Base-by-base conservation (phyloP, 2,113 vertebrate species). In the Neotoma lepida region DNA sequence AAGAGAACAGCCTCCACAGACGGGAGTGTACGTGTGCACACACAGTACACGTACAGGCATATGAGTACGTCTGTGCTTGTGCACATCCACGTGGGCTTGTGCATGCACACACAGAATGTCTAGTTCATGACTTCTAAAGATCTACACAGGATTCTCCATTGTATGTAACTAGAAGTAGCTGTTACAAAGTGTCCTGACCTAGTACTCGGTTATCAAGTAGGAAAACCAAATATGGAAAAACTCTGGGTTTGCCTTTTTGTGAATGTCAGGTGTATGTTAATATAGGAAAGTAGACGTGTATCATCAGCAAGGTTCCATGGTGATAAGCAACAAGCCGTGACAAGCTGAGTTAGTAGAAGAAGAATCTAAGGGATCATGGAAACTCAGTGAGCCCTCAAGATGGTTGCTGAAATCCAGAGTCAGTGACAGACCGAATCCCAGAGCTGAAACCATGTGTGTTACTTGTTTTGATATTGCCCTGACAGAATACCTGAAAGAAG, bases 71-170 rank as follows among this genome's bases (percentile, higher is more conserved):
- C 30, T 51, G 8, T 20, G 30, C 46, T 35, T 9, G 15, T 35
- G 8, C 76, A 78, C 28, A 33, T 49, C 28, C 17, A 51, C 76
- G 18, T 5, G 28, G 49, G 30, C 14, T 14, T 74, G 73, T 30
- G 14, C 14, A 76, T 8, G 0, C 18, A 74, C 9, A 9, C 24
- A 28, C 5, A 54, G 3, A n/a, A n/a, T 1, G 4, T 61, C 22
- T 9, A 26, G 35, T n/a, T 81, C 51, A n/a, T 24, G 2, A 13
- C 77, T 80, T 77, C 61, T n/a, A 81, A 77, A 35, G 39, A 46
- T 28, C 63, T 54, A n/a, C 41, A 10, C 0, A 63, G 26, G 18
- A n/a, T 0, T 41, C 44, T 71, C 2, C 28, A 63, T 35, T 76
- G 35, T 90, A 46, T 39, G 3, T 24, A 93, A 39, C 44, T 18